Base-by-base conservation (phyloP, 2,888 invertebrate genomes). In the Stenurella melanura region DNA sequence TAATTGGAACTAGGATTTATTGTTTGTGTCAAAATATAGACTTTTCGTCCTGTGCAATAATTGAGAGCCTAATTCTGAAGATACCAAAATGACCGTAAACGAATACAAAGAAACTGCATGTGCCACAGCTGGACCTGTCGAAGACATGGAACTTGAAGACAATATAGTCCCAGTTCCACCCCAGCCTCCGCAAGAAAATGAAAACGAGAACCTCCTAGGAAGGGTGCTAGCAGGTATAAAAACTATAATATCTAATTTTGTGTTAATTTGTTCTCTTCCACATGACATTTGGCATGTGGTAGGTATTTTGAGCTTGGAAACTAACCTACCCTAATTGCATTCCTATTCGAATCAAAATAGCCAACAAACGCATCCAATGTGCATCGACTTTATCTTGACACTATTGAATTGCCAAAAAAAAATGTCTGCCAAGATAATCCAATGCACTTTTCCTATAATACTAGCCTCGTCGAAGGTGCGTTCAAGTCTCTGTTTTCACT, bases 191-290 rank as follows among this genome's bases (percentile, higher is more conserved):
- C 76, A 77, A 19, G 79, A 81, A 26, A 83, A 83, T 73, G 91
- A 88, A 77, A 90, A 90, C 86, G 92, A 92, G 85, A 90, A 92
- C 84, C 89, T 92, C 7, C 88, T 92, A 19, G 92, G 92, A 80
- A 88, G 92, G 80, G 92, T 92, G 11, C 85, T 92, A 78, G 92
- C 92, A 90, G 92, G 92, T 92, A 89, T 90, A 78, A 54, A 78
- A 11, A 54, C 11, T 60, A 19, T 34, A n/a, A n/a, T n/a, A 38
- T 15, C 56, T 34, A 66, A 66, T 60, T 26, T 61, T 50, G 69
- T 50, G 34, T 38, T 26, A 9, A 26, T 38, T 30, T 15, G 38
- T 30, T 21, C 34, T 67, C 26, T 5, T 73, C 30, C 42, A 26
- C 26, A 15, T 67, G 66, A 38, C 73, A 73, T 73, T 66, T 64